A percentile compares a stretch with the other conserved stretches of the same genome.
Evolutionary conservation across 2,888 invertebrate species (phyloP).

Genomic region (Hymenopus coronatus): DNA sequence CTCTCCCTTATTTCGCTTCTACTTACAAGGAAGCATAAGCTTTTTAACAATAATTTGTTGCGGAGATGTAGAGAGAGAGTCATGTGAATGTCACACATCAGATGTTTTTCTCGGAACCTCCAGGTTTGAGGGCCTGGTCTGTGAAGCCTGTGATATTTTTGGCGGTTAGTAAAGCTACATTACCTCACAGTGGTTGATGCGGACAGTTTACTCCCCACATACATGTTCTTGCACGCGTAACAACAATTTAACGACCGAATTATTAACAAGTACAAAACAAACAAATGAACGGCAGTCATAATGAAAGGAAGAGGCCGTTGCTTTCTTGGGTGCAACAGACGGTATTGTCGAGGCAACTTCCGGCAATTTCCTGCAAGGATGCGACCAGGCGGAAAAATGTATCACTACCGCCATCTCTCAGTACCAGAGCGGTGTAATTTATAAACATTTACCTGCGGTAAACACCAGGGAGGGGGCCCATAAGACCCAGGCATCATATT

Average conservation of each 20-base stretch:
- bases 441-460: neutral
- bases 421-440: neutral
- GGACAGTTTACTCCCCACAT: no score
- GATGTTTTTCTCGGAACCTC: no score
- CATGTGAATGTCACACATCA: no score
- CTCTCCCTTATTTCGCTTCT: no score
- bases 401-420: neutral
- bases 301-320: neutral
- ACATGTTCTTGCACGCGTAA: neutral
- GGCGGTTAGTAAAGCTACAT: no score
- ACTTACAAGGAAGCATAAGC: no score
- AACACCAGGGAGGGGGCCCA: neutral
- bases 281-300: neutral
- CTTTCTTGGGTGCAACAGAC: neutral
- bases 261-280: neutral
- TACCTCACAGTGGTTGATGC: no score
- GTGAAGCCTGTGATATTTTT: no score
- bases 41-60: no score
- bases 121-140: no score
- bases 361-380: slow-evolving; percentile 3
- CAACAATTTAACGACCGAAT: neutral
- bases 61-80: no score
- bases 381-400: neutral
- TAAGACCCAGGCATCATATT: neutral
- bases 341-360: neutral